These are phyloP conservation scores for Bos indicus DNA, from an alignment of 2,113 vertebrate genomes.

Conservation along the genomic window DNA sequence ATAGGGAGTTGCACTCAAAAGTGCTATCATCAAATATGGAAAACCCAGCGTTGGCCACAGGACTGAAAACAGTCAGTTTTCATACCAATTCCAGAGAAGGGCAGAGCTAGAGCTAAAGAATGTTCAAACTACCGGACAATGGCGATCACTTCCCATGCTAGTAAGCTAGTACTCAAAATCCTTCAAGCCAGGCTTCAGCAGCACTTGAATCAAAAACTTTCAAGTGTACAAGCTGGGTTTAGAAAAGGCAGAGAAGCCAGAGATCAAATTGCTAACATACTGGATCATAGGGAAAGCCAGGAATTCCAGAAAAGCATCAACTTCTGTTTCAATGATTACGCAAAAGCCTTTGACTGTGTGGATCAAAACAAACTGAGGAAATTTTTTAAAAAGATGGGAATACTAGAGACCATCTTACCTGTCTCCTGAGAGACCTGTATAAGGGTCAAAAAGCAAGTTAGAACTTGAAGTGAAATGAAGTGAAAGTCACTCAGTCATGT, in stretches of 20 bases:
- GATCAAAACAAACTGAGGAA: neutral
- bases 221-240: neutral
- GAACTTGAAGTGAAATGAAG: neutral
- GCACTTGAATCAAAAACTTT: fast-evolving
- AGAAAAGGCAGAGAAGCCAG: neutral
- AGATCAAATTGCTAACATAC: neutral
- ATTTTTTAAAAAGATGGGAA: neutral
- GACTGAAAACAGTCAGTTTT: neutral
- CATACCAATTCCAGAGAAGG: no score
- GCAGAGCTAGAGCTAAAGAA: neutral
- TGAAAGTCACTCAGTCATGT: neutral
- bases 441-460: neutral
- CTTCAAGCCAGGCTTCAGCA: neutral
- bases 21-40: neutral
- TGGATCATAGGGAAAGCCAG: neutral
- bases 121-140: neutral
- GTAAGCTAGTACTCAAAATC: neutral
- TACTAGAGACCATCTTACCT: neutral
- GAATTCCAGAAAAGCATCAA: neutral
- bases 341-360: neutral
- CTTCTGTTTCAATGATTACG: fast-evolving
- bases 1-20: neutral
- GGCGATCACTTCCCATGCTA: neutral
- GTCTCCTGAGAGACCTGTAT: neutral
- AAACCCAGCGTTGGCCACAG: neutral